phyloP scores from a whole-genome alignment of 2,797 vertebrate species.

The Loriculus beryllinus region DNA sequence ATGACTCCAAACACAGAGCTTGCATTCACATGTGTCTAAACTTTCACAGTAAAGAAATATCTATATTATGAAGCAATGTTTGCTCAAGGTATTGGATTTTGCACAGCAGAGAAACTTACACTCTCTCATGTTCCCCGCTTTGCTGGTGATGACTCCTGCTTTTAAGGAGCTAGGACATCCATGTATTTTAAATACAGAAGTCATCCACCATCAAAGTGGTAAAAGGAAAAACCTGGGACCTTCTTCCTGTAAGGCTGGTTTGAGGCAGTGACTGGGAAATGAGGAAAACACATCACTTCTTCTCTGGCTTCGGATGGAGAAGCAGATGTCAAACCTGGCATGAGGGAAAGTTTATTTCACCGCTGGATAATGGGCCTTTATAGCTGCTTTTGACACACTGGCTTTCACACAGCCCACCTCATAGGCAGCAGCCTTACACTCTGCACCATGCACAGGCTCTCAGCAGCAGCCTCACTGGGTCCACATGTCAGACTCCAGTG shows the following conservation, averaged over 20 bases:
- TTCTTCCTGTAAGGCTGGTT: background rate
- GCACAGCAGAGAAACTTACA: background rate
- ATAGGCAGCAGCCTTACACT: background rate
- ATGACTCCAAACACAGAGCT: background rate
- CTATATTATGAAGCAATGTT: background rate
- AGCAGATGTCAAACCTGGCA: background rate
- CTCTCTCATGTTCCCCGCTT: background rate
- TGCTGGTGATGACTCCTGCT: background rate
- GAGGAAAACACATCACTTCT: fast-evolving
- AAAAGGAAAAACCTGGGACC: background rate
- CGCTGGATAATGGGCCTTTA: background rate
- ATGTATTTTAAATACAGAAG: background rate
- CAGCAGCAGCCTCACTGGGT: background rate
- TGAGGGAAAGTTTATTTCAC: background rate
- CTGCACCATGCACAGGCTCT: background rate
- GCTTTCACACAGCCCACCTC: background rate
- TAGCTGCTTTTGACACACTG: background rate
- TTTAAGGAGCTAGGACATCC: background rate
- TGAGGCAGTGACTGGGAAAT: background rate
- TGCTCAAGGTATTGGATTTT: background rate
- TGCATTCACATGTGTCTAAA: background rate
- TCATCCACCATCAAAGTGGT: background rate
- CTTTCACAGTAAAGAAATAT: background rate
- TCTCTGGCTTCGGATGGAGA: background rate
- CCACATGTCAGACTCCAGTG: background rate